phyloP scores from a whole-genome alignment of 2,113 vertebrate genomes.

The Colinus virginianus region DNA sequence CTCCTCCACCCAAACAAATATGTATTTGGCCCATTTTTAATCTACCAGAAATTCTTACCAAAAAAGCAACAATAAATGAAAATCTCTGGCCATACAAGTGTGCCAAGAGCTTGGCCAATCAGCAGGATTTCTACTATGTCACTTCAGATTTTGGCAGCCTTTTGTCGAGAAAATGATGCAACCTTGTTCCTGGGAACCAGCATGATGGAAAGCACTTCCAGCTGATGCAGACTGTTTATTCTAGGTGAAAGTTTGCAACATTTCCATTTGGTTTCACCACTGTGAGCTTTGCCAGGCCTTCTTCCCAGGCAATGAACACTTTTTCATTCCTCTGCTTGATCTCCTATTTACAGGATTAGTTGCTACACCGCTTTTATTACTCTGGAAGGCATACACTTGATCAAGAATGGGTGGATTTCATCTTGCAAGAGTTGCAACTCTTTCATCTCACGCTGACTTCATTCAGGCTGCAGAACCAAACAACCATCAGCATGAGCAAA shows the following conservation, averaged over 20 bases:
- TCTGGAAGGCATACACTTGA: constrained; percentile 13
- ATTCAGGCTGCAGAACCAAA: not conserved
- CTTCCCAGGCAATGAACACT: constrained; percentile 20
- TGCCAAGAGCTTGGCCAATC: constrained; percentile 54
- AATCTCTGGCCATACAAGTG: not conserved
- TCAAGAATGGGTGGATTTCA: not conserved
- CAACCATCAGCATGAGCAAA: not conserved
- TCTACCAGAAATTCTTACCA: constrained; percentile 9
- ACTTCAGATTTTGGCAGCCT: constrained; percentile 56
- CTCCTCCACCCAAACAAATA: constrained; percentile 53
- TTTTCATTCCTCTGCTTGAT: constrained; percentile 43
- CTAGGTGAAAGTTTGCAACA: constrained; percentile 69
- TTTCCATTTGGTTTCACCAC: constrained; percentile 70
- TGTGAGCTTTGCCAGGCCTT: constrained; percentile 27
- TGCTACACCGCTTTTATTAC: constrained; percentile 10
- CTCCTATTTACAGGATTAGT: constrained; percentile 15
- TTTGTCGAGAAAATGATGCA: constrained; percentile 54
- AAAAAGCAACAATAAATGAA: constrained; percentile 43
- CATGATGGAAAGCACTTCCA: constrained; percentile 39
- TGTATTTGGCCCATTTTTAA: constrained; percentile 28
- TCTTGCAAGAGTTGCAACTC: not conserved
- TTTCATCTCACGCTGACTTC: not conserved
- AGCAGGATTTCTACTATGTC: constrained; percentile 28
- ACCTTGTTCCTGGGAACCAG: constrained; percentile 58
- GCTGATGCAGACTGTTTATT: constrained; percentile 63